Evolutionary conservation across 2,888 invertebrate species (phyloP).

Genomic region (Resseliella maxima): DNA sequence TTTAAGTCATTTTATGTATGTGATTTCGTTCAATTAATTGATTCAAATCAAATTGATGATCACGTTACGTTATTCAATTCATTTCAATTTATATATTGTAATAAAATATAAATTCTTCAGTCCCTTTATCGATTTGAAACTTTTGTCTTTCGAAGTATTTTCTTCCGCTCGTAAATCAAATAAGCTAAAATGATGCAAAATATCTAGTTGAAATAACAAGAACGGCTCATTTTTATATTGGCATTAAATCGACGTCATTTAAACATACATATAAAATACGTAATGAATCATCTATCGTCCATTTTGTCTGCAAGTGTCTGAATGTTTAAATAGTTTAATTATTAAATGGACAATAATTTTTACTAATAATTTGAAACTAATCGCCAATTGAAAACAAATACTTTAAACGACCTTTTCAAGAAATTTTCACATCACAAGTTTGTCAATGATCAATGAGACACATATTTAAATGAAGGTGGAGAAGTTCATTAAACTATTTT

Average conservation of each 20-base stretch:
- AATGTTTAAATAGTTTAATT: too few species aligned
- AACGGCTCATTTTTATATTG: slow-evolving; percentile 17
- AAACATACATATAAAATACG: not conserved
- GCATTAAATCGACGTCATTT: slow-evolving; percentile 34
- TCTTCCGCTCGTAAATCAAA: too few species aligned
- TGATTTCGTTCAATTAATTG: not conserved
- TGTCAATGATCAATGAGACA: not conserved
- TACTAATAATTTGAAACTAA: too few species aligned
- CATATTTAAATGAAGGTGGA: not conserved
- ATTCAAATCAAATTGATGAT: not conserved
- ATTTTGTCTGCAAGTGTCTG: too few species aligned
- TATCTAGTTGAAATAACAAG: not conserved
- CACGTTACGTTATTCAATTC: not conserved
- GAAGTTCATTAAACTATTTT: slow-evolving; percentile 36
- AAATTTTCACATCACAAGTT: not conserved
- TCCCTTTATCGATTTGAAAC: not conserved
- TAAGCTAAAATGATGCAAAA: not conserved
- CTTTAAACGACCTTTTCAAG: too few species aligned
- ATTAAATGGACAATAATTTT: too few species aligned
- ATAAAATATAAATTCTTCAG: not conserved
- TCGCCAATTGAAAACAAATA: too few species aligned
- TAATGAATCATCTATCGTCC: too few species aligned
- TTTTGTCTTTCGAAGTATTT: not conserved
- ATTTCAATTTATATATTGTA: not conserved
- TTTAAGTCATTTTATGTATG: not conserved